A percentile compares a stretch with the other conserved stretches of the same genome.
Evolutionary conservation across 2,888 invertebrate genomes (phyloP).

Genomic region (Poecilobothrus nobilitatus): DNA sequence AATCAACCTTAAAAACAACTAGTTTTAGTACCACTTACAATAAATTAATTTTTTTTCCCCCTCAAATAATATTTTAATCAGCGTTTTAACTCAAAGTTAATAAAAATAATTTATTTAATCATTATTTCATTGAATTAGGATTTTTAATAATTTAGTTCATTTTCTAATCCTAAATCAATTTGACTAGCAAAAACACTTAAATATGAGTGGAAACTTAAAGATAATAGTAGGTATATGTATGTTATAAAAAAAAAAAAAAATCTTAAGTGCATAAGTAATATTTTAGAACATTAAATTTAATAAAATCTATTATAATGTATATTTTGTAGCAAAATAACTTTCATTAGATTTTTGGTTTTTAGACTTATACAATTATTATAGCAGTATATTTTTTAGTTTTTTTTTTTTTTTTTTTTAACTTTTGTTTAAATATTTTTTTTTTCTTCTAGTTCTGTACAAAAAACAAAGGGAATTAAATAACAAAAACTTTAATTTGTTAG

Average conservation of each 20-base stretch:
- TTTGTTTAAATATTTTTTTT: not conserved
- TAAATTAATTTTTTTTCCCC: no score
- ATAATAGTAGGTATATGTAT: not conserved
- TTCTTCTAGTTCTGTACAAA: no score
- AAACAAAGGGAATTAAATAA: not conserved
- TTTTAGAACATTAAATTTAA: not conserved
- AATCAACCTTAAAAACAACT: no score
- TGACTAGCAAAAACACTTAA: not conserved
- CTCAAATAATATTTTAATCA: no score
- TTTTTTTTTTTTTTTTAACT: not conserved
- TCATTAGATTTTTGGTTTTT: not conserved
- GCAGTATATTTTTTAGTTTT: not conserved
- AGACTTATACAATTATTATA: conserved; percentile 2
- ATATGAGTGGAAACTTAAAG: not conserved
- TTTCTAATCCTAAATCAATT: not conserved
- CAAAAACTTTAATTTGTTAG: not conserved
- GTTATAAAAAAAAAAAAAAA: not conserved
- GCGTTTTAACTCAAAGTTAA: no score
- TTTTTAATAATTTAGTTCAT: no score
- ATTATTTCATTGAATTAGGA: no score
- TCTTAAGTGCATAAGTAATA: not conserved
- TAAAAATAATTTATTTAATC: no score
- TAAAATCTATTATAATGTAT: not conserved
- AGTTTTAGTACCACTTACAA: no score
- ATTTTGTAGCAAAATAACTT: conserved; percentile 6